These are phyloP conservation scores for Amiota mariae DNA, from an alignment of 2,888 invertebrate species.

Conservation along the genomic window DNA sequence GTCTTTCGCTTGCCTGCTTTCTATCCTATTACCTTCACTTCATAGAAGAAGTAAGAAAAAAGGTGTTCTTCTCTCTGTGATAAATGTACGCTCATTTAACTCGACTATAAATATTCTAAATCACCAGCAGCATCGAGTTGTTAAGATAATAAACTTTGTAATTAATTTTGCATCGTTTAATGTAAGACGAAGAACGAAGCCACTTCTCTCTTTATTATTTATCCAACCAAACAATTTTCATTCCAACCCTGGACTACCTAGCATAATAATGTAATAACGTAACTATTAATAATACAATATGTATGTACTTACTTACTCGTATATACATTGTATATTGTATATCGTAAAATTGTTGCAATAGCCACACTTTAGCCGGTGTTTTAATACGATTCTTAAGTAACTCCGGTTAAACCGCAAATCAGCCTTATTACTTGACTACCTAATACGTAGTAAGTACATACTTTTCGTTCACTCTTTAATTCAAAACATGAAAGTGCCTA, in stretches of 20 bases:
- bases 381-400: neutral
- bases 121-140: constrained; percentile 59
- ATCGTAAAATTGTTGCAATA: constrained; percentile 22
- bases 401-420: too few relatives aligned
- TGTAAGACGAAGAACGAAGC: constrained; percentile 17
- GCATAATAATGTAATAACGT: too few relatives aligned
- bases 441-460: too few relatives aligned
- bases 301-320: too few relatives aligned
- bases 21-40: too few relatives aligned
- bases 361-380: constrained; percentile 28
- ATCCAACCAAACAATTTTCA: neutral
- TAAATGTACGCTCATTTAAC: constrained; percentile 64
- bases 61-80: constrained; percentile 7
- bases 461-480: too few relatives aligned
- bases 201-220: neutral
- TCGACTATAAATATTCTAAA: constrained; percentile 64
- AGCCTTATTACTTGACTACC: too few relatives aligned
- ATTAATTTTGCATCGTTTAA: constrained; percentile 66
- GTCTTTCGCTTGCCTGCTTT: too few relatives aligned
- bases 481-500: constrained; percentile 39
- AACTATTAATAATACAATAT: neutral
- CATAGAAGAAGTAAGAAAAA: too few relatives aligned
- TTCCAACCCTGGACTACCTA: neutral
- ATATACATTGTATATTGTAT: neutral
- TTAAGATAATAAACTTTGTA: constrained; percentile 67